Evolutionary conservation across 2,113 vertebrate genomes (phyloP), one percentile per base, ranked within the genome.

Genomic region (Erythrolamprus reginae): DNA sequence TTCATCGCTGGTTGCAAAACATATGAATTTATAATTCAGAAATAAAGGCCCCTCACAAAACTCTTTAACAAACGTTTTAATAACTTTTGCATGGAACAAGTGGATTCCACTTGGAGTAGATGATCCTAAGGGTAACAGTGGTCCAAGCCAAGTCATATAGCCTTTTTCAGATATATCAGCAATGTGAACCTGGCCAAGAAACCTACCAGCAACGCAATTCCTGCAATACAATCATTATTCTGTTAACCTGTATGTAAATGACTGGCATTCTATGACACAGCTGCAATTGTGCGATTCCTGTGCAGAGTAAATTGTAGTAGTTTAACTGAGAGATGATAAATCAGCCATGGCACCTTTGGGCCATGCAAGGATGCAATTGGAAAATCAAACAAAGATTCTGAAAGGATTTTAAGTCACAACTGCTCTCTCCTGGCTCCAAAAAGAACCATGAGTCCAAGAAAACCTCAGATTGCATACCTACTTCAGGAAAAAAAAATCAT

Each of bases 1-100:
- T 91, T 88, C 90, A 56, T 38, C 17, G 38, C 17, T 77, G 19
- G 9, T 77, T 56, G 10, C 19, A 26, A 48, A 12, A 50, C 53
- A 48, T 89, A 17, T 82, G 82, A 53, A 89, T 93, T n/a, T 48
- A 50, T 82, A 47, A 82, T 92, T 94, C 89, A 92, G 89, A 92
- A 90, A 77, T 51, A 93, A 92, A 93, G 87, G 17, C 87, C n/a
- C 90, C 91, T 94, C 47, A 93, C 86, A 93, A 70, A 93, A 82
- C 91, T 94, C 85, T 93, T 93, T 84, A 94, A 93, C 92, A 90
- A 86, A 26, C 93, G 82, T 90, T 90, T 89, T 82, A 55, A 84
- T 89, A 88, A 92, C 42, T 91, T 88, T 92, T 92, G 91, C 89
- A 93, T 38, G 6, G n/a, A 70, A 70, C n/a, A 70, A 70, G n/a